These are phyloP conservation scores for Carcharodon carcharias DNA, from an alignment of 2,797 vertebrate species.

Conservation along the genomic window DNA sequence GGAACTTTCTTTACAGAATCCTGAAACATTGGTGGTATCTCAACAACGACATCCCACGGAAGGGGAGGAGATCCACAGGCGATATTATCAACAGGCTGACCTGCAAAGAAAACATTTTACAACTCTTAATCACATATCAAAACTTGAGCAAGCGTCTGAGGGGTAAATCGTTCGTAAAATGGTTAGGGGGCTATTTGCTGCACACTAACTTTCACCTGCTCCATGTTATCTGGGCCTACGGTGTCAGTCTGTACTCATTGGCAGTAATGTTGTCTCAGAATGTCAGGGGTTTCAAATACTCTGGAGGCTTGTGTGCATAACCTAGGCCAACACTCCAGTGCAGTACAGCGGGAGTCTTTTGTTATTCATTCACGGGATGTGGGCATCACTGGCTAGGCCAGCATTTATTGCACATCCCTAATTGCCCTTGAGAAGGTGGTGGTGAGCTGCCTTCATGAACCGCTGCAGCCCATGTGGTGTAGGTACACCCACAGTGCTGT, in stretches of 20 bases:
- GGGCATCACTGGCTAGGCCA: too few species aligned
- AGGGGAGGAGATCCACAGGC: conserved; percentile 14
- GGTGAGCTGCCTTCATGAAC: too few species aligned
- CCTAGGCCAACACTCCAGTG: neutral
- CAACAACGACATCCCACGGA: neutral
- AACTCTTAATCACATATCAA: neutral
- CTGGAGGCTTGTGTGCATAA: neutral
- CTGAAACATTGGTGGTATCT: conserved; percentile 7
- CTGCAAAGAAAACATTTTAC: neutral
- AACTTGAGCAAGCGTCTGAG: neutral
- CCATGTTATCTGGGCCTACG: neutral
- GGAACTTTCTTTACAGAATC: conserved; percentile 22
- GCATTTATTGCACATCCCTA: too few species aligned
- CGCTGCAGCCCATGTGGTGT: too few species aligned
- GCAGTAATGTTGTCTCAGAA: neutral
- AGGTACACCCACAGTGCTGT: too few species aligned
- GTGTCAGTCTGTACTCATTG: neutral
- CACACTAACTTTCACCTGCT: too few species aligned
- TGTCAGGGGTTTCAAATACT: neutral
- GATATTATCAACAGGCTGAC: neutral
- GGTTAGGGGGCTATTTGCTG: neutral
- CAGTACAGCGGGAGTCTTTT: neutral
- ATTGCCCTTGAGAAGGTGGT: too few species aligned
- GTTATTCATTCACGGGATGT: too few species aligned
- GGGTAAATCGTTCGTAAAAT: neutral